phyloP scores from a whole-genome alignment of 2,888 invertebrate species.

The Ophion ventricosus region DNA sequence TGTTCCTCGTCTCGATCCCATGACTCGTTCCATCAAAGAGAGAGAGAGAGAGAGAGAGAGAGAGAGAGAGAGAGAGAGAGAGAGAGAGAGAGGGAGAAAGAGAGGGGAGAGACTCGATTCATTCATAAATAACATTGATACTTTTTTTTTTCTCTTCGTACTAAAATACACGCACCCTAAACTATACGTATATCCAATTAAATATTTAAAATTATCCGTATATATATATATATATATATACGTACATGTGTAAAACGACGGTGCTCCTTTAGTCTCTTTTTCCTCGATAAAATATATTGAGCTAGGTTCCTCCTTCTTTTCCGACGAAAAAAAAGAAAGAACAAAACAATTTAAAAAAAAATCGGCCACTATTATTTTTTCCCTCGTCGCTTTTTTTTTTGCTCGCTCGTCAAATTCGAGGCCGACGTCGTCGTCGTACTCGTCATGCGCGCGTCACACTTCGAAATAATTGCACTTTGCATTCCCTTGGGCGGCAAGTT shows the following conservation, averaged over 20 bases:
- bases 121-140: background rate
- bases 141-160: background rate
- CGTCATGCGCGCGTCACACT: too few relatives aligned
- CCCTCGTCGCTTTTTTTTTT: background rate
- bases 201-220: slow-evolving; percentile 43
- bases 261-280: slow-evolving; percentile 27
- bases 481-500: background rate
- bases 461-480: slow-evolving; percentile 51
- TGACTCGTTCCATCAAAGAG: background rate
- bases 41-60: background rate
- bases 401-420: background rate
- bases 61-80: background rate
- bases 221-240: background rate
- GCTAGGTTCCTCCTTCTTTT: slow-evolving; percentile 4
- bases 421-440: too few relatives aligned
- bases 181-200: slow-evolving; percentile 25
- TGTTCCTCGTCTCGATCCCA: slow-evolving; percentile 6
- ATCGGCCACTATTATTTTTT: too few relatives aligned
- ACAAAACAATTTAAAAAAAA: too few relatives aligned
- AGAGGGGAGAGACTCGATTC: background rate
- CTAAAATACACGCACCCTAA: slow-evolving; percentile 1
- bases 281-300: slow-evolving; percentile 21
- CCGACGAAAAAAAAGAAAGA: background rate
- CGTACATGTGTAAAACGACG: background rate
- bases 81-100: background rate